Evolutionary conservation across 2,113 vertebrate genomes (phyloP), one percentile per base, ranked within the genome.

Genomic region (Phyllostomus discolor): DNA sequence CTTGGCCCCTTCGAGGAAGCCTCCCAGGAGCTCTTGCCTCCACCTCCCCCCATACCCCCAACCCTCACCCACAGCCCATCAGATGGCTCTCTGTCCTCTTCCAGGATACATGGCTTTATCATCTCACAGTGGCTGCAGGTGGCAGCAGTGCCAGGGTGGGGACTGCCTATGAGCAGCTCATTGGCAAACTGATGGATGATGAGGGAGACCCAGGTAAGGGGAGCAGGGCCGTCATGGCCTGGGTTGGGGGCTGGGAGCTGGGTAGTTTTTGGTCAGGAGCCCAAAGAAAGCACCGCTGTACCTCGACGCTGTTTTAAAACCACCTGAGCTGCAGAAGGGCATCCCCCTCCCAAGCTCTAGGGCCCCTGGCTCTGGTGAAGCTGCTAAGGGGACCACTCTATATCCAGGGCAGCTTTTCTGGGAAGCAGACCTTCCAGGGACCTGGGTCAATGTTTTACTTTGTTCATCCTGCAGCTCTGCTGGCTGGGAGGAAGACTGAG

Each of bases 41-140:
- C 8, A 4, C 15, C 46, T 78, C 16, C 35, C 43, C 50, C 9
- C 26, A 26, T 1, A 62, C 62, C 22, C 10, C 50, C 50, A 10
- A 48, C 16, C 50, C 16, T 5, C 50, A 15, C 54, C 57, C 22
- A 2, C 57, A 24, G 57, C 57, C 22, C 50, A 59, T 22, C 73
- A 41, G 19, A 11, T 41, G 57, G 16, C 50, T 70, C 59, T 57
- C 79, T 38, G 89, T 95, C 95, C 84, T 97, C 11, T 97, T 93
- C 72, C 52, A 99, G 99, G 99, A 99, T 4, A 98, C 99, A 0
- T 99, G 99, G 99, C 98, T 99, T 89, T 99, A 99, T 97, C 99
- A 99, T 97, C 98, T 99, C 97, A 99, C 99, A 0, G 98, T 99
- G 98, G 99, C 99, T 95, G 99, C 99, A 19, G 99, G 99, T 95